Conservation (phyloP, 2,113 vertebrate species). For the Rhodinocichla rosea region DNA sequence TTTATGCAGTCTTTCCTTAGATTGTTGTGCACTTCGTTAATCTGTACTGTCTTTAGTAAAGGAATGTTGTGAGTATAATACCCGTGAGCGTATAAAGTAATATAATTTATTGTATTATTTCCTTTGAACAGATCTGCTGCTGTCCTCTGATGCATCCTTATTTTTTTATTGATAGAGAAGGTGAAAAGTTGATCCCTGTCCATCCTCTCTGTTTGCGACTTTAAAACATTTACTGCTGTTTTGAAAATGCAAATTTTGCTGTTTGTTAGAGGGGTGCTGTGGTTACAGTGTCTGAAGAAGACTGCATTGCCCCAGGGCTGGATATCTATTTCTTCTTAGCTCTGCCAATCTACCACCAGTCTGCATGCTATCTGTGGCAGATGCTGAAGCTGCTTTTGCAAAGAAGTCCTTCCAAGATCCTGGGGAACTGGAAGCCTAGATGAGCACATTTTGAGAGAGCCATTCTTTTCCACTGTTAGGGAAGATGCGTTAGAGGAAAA, state of each 20-base stretch:
- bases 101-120: background rate
- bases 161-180: background rate
- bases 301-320: background rate
- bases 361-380: slow-evolving; percentile 37
- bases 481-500: slow-evolving; percentile 46
- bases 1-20: background rate
- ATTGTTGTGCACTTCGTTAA: background rate
- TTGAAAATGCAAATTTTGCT: background rate
- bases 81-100: background rate
- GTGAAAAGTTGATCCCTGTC: background rate
- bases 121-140: background rate
- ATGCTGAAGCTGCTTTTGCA: slow-evolving; percentile 48
- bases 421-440: slow-evolving; percentile 55
- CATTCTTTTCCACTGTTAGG: slow-evolving; percentile 47
- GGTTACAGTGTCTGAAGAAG: background rate
- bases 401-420: slow-evolving; percentile 51
- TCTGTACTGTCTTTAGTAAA: background rate
- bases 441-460: slow-evolving; percentile 38
- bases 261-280: background rate
- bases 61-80: background rate
- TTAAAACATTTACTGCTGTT: background rate
- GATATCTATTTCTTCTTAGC: slow-evolving; percentile 31
- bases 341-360: background rate
- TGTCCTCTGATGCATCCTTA: background rate
- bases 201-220: background rate